Percentiles rank a stretch among this genome's conserved stretches.
These are phyloP conservation scores for Lonchura striata DNA, from an alignment of 2,113 vertebrate genomes.

Conservation along the genomic window DNA sequence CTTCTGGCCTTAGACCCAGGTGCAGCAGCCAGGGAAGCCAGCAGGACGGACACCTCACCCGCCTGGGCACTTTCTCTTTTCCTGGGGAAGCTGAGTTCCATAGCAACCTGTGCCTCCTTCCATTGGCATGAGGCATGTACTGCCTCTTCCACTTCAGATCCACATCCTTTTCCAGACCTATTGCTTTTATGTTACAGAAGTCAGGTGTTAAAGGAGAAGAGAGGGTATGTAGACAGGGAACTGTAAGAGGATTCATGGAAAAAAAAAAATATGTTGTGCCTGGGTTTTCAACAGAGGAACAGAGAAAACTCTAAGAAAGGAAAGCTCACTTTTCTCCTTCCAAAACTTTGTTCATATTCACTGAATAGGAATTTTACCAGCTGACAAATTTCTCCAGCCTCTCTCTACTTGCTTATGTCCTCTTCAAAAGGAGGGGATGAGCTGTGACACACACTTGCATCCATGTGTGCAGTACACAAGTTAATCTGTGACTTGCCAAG, in stretches of 20 bases:
- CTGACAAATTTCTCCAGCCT: neutral
- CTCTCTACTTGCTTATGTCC: neutral
- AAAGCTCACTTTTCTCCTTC: neutral
- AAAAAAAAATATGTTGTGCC: neutral
- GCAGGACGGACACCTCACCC: fast-evolving
- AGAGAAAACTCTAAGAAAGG: neutral
- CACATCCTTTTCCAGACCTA: neutral
- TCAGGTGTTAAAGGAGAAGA: neutral
- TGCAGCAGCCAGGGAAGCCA: neutral
- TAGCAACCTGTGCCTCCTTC: neutral
- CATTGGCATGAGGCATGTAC: neutral
- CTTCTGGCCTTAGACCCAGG: neutral
- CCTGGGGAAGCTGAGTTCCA: neutral
- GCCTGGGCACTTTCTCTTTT: neutral
- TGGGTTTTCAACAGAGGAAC: neutral
- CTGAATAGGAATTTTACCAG: neutral
- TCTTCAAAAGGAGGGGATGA: neutral
- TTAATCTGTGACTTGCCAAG: neutral
- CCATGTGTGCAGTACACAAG: neutral
- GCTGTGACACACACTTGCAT: neutral
- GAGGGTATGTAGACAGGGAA: neutral
- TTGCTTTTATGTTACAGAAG: neutral
- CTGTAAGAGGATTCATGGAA: neutral
- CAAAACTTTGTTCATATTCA: neutral
- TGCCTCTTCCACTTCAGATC: neutral